Evolutionary conservation across 2,888 invertebrate species (phyloP).

Genomic region (Arctia plantaginis): DNA sequence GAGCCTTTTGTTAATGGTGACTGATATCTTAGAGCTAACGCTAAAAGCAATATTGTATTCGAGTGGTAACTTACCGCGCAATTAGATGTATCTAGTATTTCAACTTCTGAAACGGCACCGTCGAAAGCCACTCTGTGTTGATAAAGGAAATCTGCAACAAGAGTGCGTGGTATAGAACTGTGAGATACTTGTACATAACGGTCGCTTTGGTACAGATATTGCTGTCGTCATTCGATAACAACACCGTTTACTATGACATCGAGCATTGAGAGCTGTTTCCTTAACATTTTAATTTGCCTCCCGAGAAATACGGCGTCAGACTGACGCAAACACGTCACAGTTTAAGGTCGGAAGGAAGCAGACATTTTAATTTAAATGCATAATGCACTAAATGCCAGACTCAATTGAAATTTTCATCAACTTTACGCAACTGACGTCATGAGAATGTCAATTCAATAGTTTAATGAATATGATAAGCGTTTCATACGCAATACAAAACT

Average conservation of each 20-base stretch:
- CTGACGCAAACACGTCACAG: slow-evolving; percentile 54
- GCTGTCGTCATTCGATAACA: slow-evolving; percentile 40
- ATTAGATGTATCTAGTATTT: slow-evolving; percentile 93
- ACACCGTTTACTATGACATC: slow-evolving; percentile 40
- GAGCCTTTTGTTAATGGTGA: slow-evolving; percentile 48
- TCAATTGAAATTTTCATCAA: slow-evolving; percentile 32
- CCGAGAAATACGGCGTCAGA: slow-evolving; percentile 43
- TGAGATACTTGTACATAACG: slow-evolving; percentile 23
- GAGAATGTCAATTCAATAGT: slow-evolving; percentile 31
- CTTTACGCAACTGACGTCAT: slow-evolving; percentile 44
- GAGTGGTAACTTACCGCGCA: slow-evolving; percentile 89
- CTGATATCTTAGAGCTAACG: slow-evolving; percentile 49
- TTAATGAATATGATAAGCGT: slow-evolving; percentile 6
- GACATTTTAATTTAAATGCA: slow-evolving; percentile 47
- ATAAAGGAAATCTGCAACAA: slow-evolving; percentile 92
- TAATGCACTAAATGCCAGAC: slow-evolving; percentile 42
- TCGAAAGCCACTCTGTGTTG: slow-evolving; percentile 92
- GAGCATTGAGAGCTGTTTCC: slow-evolving; percentile 49
- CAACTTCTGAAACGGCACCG: slow-evolving; percentile 91
- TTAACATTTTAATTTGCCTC: slow-evolving; percentile 57
- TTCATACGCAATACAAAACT: slow-evolving; percentile 7
- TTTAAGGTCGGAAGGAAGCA: slow-evolving; percentile 73
- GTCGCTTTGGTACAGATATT: slow-evolving; percentile 41
- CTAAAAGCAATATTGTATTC: slow-evolving; percentile 45
- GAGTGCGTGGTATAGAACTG: slow-evolving; percentile 52